Conservation (phyloP, 2,113 vertebrate species). For the Proteles cristata region DNA sequence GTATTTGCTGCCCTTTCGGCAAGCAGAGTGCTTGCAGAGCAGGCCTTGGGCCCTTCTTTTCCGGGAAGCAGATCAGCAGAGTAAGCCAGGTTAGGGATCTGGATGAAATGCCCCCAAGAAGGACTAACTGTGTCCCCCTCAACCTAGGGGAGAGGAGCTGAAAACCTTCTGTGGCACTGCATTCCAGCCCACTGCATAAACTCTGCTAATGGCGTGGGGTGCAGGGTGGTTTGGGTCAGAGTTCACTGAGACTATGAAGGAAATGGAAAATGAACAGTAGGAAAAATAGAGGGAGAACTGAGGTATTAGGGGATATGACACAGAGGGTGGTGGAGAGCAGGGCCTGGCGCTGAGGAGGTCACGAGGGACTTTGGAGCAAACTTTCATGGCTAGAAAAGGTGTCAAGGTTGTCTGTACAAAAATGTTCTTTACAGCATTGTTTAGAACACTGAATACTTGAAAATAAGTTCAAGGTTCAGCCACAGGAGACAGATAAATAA, state of each 20-base stretch:
- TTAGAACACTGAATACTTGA: neutral
- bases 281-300: neutral
- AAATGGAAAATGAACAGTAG: neutral
- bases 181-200: neutral
- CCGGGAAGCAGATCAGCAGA: neutral
- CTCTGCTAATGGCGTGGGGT: neutral
- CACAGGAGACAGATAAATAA: neutral
- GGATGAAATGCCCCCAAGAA: neutral
- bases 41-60: neutral
- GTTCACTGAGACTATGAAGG: neutral
- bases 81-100: neutral
- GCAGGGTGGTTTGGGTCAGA: neutral
- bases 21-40: neutral
- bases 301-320: neutral
- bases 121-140: neutral
- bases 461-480: slow-evolving; percentile 1
- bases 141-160: neutral
- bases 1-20: neutral
- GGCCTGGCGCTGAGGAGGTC: neutral
- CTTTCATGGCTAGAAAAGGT: neutral
- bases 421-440: neutral
- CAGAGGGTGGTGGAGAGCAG: neutral
- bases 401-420: neutral
- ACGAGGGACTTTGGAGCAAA: neutral
- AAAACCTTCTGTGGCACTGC: neutral